Percentiles rank a stretch among this genome's conserved stretches.
Evolutionary conservation across 2,888 invertebrate genomes (phyloP).

Genomic region (Dastarcus helophoroides): DNA sequence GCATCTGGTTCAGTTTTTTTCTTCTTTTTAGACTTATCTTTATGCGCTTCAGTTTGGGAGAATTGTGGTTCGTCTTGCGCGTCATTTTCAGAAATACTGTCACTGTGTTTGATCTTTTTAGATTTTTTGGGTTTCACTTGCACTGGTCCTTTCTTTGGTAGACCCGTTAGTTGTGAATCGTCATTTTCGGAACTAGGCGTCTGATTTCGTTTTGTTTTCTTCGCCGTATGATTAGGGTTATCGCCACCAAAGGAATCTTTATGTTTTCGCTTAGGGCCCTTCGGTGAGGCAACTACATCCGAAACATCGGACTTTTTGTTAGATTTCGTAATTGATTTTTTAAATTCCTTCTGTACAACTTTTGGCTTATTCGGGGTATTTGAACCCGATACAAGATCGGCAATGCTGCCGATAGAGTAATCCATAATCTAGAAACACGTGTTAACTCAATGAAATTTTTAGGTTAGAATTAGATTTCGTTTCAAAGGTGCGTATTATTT

Average conservation of each 20-base stretch:
- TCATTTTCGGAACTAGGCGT: too few relatives aligned
- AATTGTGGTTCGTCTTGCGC: not conserved
- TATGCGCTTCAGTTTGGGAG: conserved; percentile 10
- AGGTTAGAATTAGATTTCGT: too few relatives aligned
- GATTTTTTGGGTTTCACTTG: too few relatives aligned
- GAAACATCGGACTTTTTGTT: conserved; percentile 3
- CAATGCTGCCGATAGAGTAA: conserved; percentile 43
- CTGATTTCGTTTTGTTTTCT: too few relatives aligned
- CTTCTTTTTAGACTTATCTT: conserved; percentile 9
- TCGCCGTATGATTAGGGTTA: conserved; percentile 1
- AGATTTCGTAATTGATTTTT: conserved; percentile 8
- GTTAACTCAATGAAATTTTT: too few relatives aligned
- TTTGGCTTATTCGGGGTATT: conserved; percentile 45
- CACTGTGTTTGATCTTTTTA: too few relatives aligned
- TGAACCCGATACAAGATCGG: conserved; percentile 46
- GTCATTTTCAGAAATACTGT: not conserved
- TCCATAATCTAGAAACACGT: too few relatives aligned
- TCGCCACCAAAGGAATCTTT: conserved; percentile 1
- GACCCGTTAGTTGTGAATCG: too few relatives aligned
- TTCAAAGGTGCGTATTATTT: too few relatives aligned
- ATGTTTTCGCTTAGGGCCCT: conserved; percentile 7
- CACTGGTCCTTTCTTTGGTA: too few relatives aligned
- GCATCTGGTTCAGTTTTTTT: conserved; percentile 3
- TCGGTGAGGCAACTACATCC: conserved; percentile 4
- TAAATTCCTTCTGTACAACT: conserved; percentile 23